Evolutionary conservation across 1,140 invertebrate genomes (phyloP), one percentile per base, ranked within the genome.

Genomic region (Zelostemma sp.): DNA sequence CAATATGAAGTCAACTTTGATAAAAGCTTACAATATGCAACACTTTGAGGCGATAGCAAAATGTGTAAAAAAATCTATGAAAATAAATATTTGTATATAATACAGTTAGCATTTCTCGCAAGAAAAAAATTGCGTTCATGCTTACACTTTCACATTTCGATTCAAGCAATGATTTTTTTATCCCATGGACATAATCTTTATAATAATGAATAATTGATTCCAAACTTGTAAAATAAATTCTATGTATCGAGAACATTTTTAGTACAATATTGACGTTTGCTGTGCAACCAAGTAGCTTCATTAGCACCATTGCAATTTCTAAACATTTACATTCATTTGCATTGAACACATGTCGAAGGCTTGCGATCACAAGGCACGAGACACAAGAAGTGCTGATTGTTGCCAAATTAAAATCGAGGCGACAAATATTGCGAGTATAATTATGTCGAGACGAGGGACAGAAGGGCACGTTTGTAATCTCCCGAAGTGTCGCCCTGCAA

Each of bases 401-500:
- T 25, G 21, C 21, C 3, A 25, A 25, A 25, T 25, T 25, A 25
- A 25, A 25, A 25, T 25, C 21, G 21, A 25, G 21, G 21, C 21
- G 3, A 8, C n/a, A n/a, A n/a, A n/a, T n/a, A 25, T 25, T 25
- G 21, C 3, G 21, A 4, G 21, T 3, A 19, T 16, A 57, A 78
- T 89, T 88, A 91, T 89, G 87, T 91, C 86, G 88, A 80, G 63
- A 95, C 88, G 76, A 96, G 86, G 72, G 93, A 91, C 77, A 96
- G 88, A 75, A 97, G 89, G 75, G 94, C 90, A 85, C 91, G 92
- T 87, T 93, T 95, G 89, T 96, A 96, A 88, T 97, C 93, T 64
- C 95, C 95, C 73, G 93, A 95, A 59, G 94, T 96, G 83, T 97
- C 95, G 72, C 90, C 93, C 92, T 95, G 89, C 63, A 93, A 88